Evolutionary conservation across 2,888 invertebrate species (phyloP).

Genomic region (Capitulum mitella): DNA sequence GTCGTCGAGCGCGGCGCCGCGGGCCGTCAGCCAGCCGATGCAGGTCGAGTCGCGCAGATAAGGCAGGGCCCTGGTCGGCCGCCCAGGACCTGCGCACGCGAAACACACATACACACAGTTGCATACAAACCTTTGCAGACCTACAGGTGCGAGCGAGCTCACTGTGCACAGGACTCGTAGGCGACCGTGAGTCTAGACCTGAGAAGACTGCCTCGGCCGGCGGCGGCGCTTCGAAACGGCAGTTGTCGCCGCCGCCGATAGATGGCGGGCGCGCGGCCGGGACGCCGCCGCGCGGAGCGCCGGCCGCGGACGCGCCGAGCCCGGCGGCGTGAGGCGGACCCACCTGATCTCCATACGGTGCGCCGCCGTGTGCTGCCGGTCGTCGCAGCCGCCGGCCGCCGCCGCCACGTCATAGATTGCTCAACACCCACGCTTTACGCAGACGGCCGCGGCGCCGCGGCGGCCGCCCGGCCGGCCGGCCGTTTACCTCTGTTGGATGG

Average conservation of each 20-base stretch:
- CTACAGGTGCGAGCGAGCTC: background rate
- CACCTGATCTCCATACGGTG: background rate
- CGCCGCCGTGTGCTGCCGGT: background rate
- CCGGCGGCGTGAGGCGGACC: background rate
- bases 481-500: background rate
- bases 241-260: background rate
- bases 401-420: background rate
- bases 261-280: background rate
- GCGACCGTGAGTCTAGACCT: background rate
- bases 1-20: background rate
- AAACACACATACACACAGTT: background rate
- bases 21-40: slow-evolving; percentile 11
- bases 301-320: too few relatives aligned
- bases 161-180: background rate
- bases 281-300: background rate
- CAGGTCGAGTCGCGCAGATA: slow-evolving; percentile 23
- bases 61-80: background rate
- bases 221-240: background rate
- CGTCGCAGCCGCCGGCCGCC: background rate
- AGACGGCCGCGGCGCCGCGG: background rate
- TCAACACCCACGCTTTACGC: slow-evolving; percentile 15
- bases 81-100: background rate
- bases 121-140: background rate
- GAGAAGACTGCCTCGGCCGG: background rate
- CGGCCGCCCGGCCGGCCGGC: background rate